Evolutionary conservation across 53 echinoderm and acorn worm species (phyloP), one percentile per base, ranked within the genome.

Genomic region (Hippasteria phrygiana): DNA sequence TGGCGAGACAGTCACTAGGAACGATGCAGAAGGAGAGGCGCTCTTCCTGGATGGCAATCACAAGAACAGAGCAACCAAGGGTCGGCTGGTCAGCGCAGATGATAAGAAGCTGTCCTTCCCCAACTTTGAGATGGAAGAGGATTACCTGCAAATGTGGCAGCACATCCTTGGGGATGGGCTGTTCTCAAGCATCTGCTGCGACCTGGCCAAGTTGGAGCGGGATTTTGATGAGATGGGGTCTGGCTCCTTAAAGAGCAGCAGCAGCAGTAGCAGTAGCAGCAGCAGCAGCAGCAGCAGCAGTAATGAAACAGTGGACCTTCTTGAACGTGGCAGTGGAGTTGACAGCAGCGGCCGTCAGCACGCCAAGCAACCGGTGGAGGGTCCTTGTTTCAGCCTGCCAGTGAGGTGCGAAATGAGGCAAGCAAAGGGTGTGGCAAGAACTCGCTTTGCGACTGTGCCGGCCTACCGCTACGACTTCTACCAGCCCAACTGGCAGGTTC

Each of bases 401-500:
- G 0, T 34, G 35, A 71, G 69, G 35, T 69, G 47, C 29, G 85
- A 85, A 43, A 1, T 35, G 38, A 32, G 85, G 70, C 24, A 35
- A 1, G 85, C 36, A 2, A 69, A 33, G 18, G 51, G 71, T 11
- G 37, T 34, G 6, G 31, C 85, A 2, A 59, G 83, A 39, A 83
- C 31, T 31, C 85, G 85, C 53, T 85, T 54, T 29, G 85, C 85
- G 50, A 85, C 85, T 2, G 71, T 85, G 48, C 85, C 85, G 39
- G 85, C 69, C 22, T 85, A 67, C 53, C 85, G 85, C 71, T 34
- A 71, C 37, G 85, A 85, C 48, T 85, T 85, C 85, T 71, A 48
- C 85, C 85, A 85, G n/a, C 85, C 85, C 32, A 43, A 85, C 70
- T 85, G 85, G 85, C 85, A 85, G 39, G 85, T 85, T n/a, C 85